These are phyloP conservation scores for Daktulosphaira vitifoliae DNA, from an alignment of 1,140 invertebrate genomes.

Conservation along the genomic window DNA sequence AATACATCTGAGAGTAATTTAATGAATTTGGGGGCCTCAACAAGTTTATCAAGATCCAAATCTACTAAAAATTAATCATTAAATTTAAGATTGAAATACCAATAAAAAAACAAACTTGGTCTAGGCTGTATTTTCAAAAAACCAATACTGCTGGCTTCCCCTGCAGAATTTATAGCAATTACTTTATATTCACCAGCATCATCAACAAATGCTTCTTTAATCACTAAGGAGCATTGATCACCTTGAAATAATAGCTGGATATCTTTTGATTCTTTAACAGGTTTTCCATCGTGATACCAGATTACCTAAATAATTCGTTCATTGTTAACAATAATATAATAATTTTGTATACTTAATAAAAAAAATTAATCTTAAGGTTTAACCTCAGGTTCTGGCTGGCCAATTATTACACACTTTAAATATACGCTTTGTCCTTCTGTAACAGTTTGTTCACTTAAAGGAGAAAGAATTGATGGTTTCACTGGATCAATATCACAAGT, in stretches of 20 bases:
- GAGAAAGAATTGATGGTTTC: conserved; percentile 61
- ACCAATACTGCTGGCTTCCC: conserved; percentile 66
- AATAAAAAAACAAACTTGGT: conserved; percentile 40
- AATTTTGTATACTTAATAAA: background rate
- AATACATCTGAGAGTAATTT: conserved; percentile 59
- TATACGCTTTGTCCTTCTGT: conserved; percentile 60
- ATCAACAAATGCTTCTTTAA: conserved; percentile 62
- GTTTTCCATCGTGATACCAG: conserved; percentile 75
- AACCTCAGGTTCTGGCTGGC: conserved; percentile 74
- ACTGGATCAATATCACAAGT: conserved; percentile 61
- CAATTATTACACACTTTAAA: conserved; percentile 72
- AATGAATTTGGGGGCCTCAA: conserved; percentile 55
- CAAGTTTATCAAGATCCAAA: background rate
- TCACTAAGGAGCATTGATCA: conserved; percentile 68
- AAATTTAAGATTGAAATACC: background rate
- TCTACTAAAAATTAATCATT: background rate
- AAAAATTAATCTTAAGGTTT: background rate
- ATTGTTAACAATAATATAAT: no score
- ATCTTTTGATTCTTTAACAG: conserved; percentile 76
- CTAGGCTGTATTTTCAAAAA: conserved; percentile 48
- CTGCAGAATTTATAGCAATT: conserved; percentile 68
- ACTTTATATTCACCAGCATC: conserved; percentile 72
- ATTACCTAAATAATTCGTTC: conserved; percentile 50
- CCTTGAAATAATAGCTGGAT: conserved; percentile 71
- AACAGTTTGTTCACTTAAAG: conserved; percentile 58